phyloP scores from a whole-genome alignment of 2,888 invertebrate species.

The Synergus itoensis region DNA sequence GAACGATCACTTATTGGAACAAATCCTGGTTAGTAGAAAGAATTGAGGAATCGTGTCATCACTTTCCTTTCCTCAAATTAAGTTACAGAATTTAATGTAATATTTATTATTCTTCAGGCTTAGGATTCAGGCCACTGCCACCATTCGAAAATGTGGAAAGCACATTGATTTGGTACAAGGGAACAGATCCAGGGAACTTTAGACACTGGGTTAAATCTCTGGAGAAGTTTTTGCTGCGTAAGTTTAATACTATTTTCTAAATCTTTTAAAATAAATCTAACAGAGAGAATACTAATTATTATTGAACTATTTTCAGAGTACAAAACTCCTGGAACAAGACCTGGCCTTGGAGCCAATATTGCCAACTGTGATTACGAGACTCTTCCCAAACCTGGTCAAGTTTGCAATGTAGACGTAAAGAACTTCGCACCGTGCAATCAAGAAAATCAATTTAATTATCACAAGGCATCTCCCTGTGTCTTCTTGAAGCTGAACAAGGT shows the following conservation, averaged over 20 bases:
- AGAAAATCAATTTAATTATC: slow-evolving; percentile 93
- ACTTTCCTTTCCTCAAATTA: neutral
- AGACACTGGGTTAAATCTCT: slow-evolving; percentile 89
- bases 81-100: slow-evolving; percentile 21
- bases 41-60: neutral
- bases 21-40: slow-evolving; percentile 86
- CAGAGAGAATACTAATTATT: neutral
- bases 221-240: slow-evolving; percentile 88
- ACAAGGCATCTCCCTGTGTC: slow-evolving; percentile 95
- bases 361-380: slow-evolving; percentile 87
- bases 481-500: slow-evolving; percentile 96
- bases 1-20: slow-evolving; percentile 93
- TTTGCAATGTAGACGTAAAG: slow-evolving; percentile 92
- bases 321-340: slow-evolving; percentile 85
- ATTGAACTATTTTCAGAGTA: slow-evolving; percentile 80
- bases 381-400: slow-evolving; percentile 86
- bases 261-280: neutral
- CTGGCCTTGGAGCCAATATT: slow-evolving; percentile 87
- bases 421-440: slow-evolving; percentile 89
- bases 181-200: slow-evolving; percentile 87
- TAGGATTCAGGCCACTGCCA: slow-evolving; percentile 97
- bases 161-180: slow-evolving; percentile 96
- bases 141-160: slow-evolving; percentile 92
- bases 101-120: slow-evolving; percentile 78
- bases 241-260: slow-evolving; percentile 67